phyloP scores from a whole-genome alignment of 2,888 invertebrate species.

The Amiota mariae region DNA sequence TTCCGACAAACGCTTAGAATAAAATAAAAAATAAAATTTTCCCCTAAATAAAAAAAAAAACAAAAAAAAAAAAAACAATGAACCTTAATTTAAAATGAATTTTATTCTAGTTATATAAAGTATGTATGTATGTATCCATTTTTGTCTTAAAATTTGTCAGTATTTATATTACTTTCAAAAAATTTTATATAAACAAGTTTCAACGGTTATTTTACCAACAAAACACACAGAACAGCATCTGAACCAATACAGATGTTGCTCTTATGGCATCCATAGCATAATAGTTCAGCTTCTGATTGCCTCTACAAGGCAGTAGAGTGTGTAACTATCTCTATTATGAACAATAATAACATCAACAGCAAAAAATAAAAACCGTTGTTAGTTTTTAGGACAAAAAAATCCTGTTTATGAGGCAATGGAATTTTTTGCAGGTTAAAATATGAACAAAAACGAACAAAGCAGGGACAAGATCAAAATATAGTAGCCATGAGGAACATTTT shows the following conservation, averaged over 20 bases:
- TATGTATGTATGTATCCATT: too few relatives aligned
- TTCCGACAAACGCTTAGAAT: too few relatives aligned
- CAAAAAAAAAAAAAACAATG: neutral
- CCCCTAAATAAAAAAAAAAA: too few relatives aligned
- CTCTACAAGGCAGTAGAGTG: constrained; percentile 61
- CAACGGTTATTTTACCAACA: constrained; percentile 60
- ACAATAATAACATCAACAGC: constrained; percentile 52
- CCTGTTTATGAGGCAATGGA: constrained; percentile 46
- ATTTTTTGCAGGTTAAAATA: constrained; percentile 35
- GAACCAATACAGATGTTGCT: constrained; percentile 32
- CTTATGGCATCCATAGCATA: constrained; percentile 55
- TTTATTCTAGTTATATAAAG: too few relatives aligned
- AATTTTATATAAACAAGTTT: constrained; percentile 62
- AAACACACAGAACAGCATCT: constrained; percentile 31
- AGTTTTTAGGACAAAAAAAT: constrained; percentile 58
- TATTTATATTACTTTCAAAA: constrained; percentile 32
- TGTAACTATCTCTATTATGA: constrained; percentile 59
- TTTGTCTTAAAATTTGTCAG: too few relatives aligned
- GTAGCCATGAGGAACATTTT: constrained; percentile 20
- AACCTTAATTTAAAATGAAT: too few relatives aligned
- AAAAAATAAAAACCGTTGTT: constrained; percentile 46
- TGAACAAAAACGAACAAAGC: constrained; percentile 25
- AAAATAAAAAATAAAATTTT: too few relatives aligned
- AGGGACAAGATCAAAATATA: constrained; percentile 28
- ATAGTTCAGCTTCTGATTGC: constrained; percentile 64